Conservation (phyloP, 2,113 vertebrate species). For the Takifugu bimaculatus region DNA sequence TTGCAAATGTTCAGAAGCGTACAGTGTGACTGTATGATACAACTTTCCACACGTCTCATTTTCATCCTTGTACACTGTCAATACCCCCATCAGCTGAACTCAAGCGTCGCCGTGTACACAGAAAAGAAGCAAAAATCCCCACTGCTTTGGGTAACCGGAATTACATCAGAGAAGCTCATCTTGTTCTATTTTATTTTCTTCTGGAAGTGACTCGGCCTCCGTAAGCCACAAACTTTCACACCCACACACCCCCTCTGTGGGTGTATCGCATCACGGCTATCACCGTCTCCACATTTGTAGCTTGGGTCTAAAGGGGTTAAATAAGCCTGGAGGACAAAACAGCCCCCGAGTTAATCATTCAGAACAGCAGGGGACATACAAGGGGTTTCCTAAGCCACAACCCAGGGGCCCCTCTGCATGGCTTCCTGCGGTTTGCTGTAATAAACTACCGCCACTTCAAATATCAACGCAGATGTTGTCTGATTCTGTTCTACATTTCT, state of each 20-base stretch:
- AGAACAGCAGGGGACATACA: slow-evolving; percentile 46
- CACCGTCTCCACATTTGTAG: too few relatives aligned
- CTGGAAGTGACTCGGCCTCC: slow-evolving; percentile 46
- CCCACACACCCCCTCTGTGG: background rate
- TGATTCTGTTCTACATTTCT: slow-evolving; percentile 1
- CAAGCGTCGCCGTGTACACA: background rate
- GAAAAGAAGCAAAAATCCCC: slow-evolving; percentile 42
- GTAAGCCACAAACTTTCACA: slow-evolving; percentile 61
- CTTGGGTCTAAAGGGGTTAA: slow-evolving; percentile 29
- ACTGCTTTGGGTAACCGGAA: slow-evolving; percentile 36
- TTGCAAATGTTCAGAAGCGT: too few relatives aligned
- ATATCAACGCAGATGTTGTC: background rate
- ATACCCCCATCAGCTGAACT: background rate
- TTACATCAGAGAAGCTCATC: slow-evolving; percentile 33
- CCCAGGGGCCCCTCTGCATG: slow-evolving; percentile 36
- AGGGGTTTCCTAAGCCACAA: slow-evolving; percentile 47
- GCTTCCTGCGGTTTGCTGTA: too few relatives aligned
- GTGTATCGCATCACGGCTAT: too few relatives aligned
- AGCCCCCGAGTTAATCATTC: slow-evolving; percentile 63
- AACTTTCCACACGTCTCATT: too few relatives aligned
- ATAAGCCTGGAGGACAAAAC: slow-evolving; percentile 46
- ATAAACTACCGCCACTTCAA: slow-evolving; percentile 2
- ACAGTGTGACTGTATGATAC: too few relatives aligned
- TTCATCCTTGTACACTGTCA: background rate
- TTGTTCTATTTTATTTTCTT: slow-evolving; percentile 28